Conservation (phyloP, 92 coral and sea anemone species). For the Porites evermanni region DNA sequence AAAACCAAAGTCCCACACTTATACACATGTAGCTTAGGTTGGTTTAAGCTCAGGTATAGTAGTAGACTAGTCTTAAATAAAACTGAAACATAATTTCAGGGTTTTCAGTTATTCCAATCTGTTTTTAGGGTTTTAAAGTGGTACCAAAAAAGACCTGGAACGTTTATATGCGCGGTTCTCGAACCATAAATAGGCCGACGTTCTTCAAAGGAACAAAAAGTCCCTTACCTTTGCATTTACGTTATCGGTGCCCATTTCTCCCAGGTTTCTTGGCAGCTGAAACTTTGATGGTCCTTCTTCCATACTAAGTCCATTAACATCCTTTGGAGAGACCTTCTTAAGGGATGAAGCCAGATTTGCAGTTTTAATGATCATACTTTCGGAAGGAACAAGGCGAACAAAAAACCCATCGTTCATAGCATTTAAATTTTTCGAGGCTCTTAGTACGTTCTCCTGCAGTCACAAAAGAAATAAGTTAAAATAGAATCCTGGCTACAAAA, state of each 20-base stretch:
- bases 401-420: conserved; percentile 21
- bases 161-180: too few species aligned
- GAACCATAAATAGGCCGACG: too few species aligned
- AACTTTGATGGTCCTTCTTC: conserved; percentile 18
- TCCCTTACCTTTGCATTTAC: not conserved
- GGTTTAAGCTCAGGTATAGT: too few species aligned
- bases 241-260: not conserved
- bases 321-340: conserved; percentile 13
- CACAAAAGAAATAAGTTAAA: not conserved
- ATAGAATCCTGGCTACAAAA: not conserved
- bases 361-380: not conserved
- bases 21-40: too few species aligned
- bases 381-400: conserved; percentile 20
- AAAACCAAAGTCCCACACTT: too few species aligned
- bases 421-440: not conserved
- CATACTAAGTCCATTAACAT: conserved; percentile 16
- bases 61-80: too few species aligned
- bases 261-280: conserved; percentile 12
- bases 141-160: too few species aligned
- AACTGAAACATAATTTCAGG: too few species aligned
- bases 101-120: too few species aligned
- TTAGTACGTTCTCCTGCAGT: not conserved
- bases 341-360: not conserved
- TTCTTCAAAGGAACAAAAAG: too few species aligned
- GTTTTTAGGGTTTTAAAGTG: too few species aligned